Evolutionary conservation across 2,113 vertebrate genomes (phyloP), one percentile per base, ranked within the genome.

Genomic region (Scalopus aquaticus): DNA sequence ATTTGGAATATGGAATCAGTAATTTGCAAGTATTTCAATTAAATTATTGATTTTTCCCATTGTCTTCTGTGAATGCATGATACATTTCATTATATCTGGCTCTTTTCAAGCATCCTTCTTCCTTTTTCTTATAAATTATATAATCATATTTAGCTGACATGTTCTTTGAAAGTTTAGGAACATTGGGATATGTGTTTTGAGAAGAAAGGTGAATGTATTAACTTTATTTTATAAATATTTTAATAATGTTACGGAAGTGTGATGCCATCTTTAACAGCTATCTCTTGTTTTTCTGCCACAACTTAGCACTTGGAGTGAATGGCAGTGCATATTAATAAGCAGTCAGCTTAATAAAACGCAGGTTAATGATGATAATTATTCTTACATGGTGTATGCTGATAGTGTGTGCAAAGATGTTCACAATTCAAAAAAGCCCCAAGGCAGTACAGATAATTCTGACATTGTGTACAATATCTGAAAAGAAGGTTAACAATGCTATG

Each of bases 291-390:
- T 78, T 78, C 90, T 97, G 84, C 90, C 56, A 92, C 92, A 94
- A 95, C 84, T 95, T 79, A 93, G 73, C 77, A 95, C 87, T 94
- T 95, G 87, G 26, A 90, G 93, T 90, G 96, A 97, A 88, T 93
- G 76, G 62, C 73, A 93, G 88, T 90, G 90, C 87, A 97, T 95
- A 92, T 94, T 96, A 97, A 97, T 97, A 97, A 96, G 92, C 19
- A 96, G 51, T 49, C 70, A 96, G 56, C 73, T 96, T 96, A 94
- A 82, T 97, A 97, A 96, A 90, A 93, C 87, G 79, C 84, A 94
- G 95, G 95, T 96, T 97, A 97, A 97, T 95, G 92, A 97, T 90
- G 87, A 96, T 92, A 97, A 97, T 97, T 97, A 97, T 97, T 95
- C 92, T 77, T 97, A 93, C 94, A 94, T 39, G 60, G 95, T 91